Percentiles rank a stretch among this genome's conserved stretches.
These are phyloP conservation scores for Pseudachorutes palmiensis DNA, from an alignment of 1,140 invertebrate genomes.

Conservation along the genomic window DNA sequence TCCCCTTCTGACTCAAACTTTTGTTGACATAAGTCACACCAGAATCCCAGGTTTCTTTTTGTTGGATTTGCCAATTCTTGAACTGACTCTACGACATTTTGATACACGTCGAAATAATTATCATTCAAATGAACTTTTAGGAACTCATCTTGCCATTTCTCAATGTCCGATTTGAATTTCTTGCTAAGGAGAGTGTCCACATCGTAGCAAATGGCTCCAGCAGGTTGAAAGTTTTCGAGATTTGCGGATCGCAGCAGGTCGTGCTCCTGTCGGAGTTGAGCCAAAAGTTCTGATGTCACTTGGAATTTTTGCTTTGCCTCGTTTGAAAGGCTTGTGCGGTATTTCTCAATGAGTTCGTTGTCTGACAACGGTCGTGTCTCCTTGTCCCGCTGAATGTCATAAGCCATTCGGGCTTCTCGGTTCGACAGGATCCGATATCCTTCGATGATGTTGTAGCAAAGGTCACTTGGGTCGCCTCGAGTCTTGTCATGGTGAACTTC, in stretches of 20 bases:
- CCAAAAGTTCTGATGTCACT: background rate
- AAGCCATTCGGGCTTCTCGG: conserved; percentile 14
- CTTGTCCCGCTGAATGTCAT: conserved; percentile 25
- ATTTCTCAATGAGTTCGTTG: background rate
- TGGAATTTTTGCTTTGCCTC: background rate
- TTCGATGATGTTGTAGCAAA: conserved; percentile 32
- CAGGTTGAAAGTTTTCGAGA: background rate
- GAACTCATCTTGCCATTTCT: conserved; percentile 25
- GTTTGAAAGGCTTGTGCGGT: background rate
- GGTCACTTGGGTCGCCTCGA: conserved; percentile 17
- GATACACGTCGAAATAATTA: conserved; percentile 28
- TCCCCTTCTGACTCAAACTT: conserved; percentile 11
- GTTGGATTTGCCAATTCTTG: background rate
- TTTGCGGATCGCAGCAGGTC: background rate
- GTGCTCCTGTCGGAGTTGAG: background rate
- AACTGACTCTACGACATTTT: conserved; percentile 7
- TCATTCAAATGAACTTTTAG: conserved; percentile 9
- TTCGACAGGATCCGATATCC: conserved; percentile 26
- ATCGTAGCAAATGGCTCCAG: conserved; percentile 28
- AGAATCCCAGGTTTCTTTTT: background rate
- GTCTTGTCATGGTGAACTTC: conserved; percentile 29
- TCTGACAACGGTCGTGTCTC: background rate
- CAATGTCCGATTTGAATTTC: conserved; percentile 14
- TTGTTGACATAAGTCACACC: conserved; percentile 23
- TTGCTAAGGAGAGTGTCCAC: conserved; percentile 18